Percentiles rank a stretch among this genome's conserved stretches.
phyloP scores from a whole-genome alignment of 2,113 vertebrate genomes.

The Bos taurus region DNA sequence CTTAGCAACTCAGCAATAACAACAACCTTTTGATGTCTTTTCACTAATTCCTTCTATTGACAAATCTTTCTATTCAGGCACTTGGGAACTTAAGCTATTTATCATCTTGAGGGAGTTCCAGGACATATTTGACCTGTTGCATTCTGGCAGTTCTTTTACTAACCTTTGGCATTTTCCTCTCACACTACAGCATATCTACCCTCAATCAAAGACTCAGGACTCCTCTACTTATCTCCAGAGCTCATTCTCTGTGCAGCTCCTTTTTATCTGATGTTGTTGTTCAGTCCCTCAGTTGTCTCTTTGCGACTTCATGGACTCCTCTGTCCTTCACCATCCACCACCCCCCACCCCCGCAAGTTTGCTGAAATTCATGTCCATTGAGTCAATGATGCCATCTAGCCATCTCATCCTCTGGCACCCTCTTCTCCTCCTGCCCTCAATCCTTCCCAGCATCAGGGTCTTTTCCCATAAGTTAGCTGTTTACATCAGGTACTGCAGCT shows the following conservation, averaged over 20 bases:
- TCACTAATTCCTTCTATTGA: neutral
- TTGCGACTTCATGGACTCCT: neutral
- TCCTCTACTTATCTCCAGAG: neutral
- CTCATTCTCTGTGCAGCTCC: neutral
- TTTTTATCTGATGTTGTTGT: neutral
- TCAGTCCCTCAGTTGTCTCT: neutral
- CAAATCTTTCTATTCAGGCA: neutral
- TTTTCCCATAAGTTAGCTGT: neutral
- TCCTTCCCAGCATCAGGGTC: neutral
- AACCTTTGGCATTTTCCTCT: neutral
- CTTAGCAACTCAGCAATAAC: neutral
- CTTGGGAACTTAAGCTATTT: neutral
- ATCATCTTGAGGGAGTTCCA: neutral
- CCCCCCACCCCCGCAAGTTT: rapidly evolving
- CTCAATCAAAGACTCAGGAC: neutral
- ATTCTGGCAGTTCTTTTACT: neutral
- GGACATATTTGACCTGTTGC: neutral
- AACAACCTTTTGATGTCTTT: neutral
- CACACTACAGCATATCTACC: neutral
- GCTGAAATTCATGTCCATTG: neutral
- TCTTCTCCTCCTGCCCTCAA: neutral
- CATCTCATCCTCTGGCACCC: neutral
- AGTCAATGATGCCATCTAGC: neutral
- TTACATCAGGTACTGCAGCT: neutral
- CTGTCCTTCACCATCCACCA: neutral